A percentile compares a stretch with the other conserved stretches of the same genome.
Conservation (phyloP, 2,888 invertebrate genomes). For the Amiota minor region DNA sequence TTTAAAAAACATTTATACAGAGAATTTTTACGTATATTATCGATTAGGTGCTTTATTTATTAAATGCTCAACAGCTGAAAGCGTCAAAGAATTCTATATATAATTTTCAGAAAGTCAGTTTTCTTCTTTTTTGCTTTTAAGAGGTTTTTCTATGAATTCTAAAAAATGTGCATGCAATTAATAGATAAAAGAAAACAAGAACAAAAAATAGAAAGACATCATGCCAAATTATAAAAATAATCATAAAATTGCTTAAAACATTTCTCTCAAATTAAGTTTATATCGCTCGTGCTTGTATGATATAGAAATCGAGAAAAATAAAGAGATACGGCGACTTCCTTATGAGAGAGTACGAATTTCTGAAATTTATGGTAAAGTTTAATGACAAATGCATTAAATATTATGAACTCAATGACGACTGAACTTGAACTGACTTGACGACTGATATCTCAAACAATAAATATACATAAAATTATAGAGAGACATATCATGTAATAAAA, state of each 20-base stretch:
- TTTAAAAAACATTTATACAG: constrained; percentile 3
- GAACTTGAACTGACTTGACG: constrained; percentile 1
- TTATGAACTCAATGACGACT: constrained; percentile 6
- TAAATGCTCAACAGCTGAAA: background rate
- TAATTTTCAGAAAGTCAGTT: background rate
- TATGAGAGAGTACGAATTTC: background rate
- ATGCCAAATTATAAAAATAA: constrained; percentile 4
- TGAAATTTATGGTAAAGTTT: too few species aligned
- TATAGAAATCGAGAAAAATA: background rate
- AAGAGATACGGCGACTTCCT: background rate
- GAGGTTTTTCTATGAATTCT: background rate
- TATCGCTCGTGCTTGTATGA: constrained; percentile 6
- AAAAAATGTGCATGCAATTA: background rate
- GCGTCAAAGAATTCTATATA: background rate
- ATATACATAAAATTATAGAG: background rate
- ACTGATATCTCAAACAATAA: background rate
- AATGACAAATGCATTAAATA: constrained; percentile 5
- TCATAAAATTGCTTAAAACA: background rate
- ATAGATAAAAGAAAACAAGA: background rate
- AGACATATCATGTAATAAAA: background rate
- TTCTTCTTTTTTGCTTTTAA: background rate
- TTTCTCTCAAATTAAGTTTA: background rate
- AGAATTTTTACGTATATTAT: background rate
- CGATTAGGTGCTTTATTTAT: background rate
- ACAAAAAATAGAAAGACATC: background rate